Conservation (phyloP, 2,888 invertebrate species). For the Diplolepis rosae region DNA sequence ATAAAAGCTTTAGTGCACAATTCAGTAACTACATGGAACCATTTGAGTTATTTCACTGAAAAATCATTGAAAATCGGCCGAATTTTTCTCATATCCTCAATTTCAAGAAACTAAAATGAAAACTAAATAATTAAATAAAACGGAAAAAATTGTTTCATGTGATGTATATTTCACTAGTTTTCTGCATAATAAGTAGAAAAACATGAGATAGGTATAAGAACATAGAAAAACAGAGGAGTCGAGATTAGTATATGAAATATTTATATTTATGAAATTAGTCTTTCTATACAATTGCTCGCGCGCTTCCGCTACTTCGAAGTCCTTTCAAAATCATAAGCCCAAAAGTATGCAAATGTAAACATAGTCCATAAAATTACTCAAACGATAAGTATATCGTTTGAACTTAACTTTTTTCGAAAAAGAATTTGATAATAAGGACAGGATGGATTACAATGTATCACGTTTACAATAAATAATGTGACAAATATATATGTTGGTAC, state of each 20-base stretch:
- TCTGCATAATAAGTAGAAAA: no score
- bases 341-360: slow-evolving; percentile 41
- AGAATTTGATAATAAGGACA: slow-evolving; percentile 35
- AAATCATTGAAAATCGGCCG: no score
- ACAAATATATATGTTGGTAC: slow-evolving; percentile 49
- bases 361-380: slow-evolving; percentile 52
- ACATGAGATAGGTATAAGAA: no score
- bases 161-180: no score
- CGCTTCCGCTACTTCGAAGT: slow-evolving; percentile 58
- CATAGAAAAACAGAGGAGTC: background rate
- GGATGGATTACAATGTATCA: slow-evolving; percentile 39
- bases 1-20: no score
- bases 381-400: slow-evolving; percentile 59
- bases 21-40: no score
- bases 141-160: no score
- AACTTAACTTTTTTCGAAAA: slow-evolving; percentile 59
- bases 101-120: no score
- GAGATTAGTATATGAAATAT: slow-evolving; percentile 68
- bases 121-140: no score
- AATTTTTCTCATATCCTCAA: no score
- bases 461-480: slow-evolving; percentile 64
- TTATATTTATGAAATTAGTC: slow-evolving; percentile 73
- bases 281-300: slow-evolving; percentile 72
- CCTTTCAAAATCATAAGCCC: slow-evolving; percentile 59
- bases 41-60: no score